Percentiles rank a stretch among this genome's conserved stretches.
Conservation (phyloP, 2,797 vertebrate species). For the Myotis findleyi region DNA sequence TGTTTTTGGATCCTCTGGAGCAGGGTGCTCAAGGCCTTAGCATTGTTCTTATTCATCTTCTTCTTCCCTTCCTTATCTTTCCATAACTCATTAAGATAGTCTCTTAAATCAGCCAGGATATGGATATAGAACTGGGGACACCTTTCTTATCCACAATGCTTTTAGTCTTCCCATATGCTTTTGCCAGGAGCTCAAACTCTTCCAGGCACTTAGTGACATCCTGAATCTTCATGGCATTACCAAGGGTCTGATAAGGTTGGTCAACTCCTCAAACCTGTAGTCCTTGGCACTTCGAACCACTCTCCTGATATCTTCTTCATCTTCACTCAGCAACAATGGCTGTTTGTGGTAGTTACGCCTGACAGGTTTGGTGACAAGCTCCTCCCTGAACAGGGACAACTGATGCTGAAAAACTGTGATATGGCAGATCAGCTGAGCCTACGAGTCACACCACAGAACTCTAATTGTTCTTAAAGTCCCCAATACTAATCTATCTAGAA, state of each 20-base stretch:
- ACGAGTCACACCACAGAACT: background rate
- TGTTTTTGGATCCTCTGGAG: conserved; percentile 96
- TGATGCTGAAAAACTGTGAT: conserved; percentile 97
- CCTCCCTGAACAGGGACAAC: conserved; percentile 92
- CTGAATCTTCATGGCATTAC: conserved; percentile 96
- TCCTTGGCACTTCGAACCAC: conserved; percentile 96
- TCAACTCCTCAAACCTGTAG: conserved; percentile 96
- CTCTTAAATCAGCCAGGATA: conserved; percentile 93
- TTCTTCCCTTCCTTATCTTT: conserved; percentile 96
- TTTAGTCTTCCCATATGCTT: conserved; percentile 94
- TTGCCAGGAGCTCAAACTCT: conserved; percentile 95
- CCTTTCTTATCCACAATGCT: conserved; percentile 96
- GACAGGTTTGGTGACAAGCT: conserved; percentile 91
- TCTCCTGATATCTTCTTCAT: conserved; percentile 96
- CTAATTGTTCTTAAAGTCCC: background rate
- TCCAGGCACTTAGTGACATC: conserved; percentile 95
- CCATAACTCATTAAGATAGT: conserved; percentile 96
- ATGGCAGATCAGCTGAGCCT: conserved; percentile 79
- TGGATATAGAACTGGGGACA: conserved; percentile 93
- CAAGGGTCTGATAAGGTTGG: conserved; percentile 95
- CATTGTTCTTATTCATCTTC: conserved; percentile 97
- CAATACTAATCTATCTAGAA: background rate
- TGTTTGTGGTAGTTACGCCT: conserved; percentile 91
- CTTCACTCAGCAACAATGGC: conserved; percentile 92
- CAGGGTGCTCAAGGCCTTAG: conserved; percentile 94